Evolutionary conservation across 2,113 vertebrate species (phyloP), one percentile per base, ranked within the genome.

Genomic region (western clawed frog (Xenopus tropicalis)): DNA sequence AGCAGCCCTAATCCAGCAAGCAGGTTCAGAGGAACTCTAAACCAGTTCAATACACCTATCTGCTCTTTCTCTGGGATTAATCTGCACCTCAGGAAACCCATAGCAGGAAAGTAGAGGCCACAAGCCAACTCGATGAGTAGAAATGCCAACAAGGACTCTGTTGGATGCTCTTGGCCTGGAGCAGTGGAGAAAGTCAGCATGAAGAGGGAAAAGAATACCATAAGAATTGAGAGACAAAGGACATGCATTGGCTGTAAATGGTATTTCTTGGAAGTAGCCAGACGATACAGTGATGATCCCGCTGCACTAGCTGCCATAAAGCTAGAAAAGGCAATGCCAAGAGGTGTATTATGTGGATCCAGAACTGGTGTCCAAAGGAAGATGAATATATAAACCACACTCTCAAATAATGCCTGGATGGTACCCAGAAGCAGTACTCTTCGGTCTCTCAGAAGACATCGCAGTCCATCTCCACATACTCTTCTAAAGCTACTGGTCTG

Each of bases 301-400:
- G 89, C 81, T 88, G 93, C 90, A 81, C 93, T 94, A 79, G 96
- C 92, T 1, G 94, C 93, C 96, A 98, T 97, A 69, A 98, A 89
- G 61, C 91, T 88, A 56, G 96, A 95, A 78, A 98, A 98, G 24
- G 96, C 87, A 1, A 98, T 90, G 71, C 96, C 96, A 75, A 98
- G 78, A 0, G 95, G 95, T 19, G 95, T 90, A 1, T 92, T 92
- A 1, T 97, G 87, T 16, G 95, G 93, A 78, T 97, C 94, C 76
- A 97, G 80, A 4, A 97, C 95, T 0, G 96, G 96, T 0, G 96
- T 98, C 96, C 96, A 98, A 17, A 98, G 90, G 80, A 98, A 98
- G 73, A 98, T 87, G 83, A 98, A 98, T 78, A 98, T 95, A 81
- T 95, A 97, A 23, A 98, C 86, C 51, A 96, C 92, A 42, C 96